Evolutionary conservation across 2,888 invertebrate genomes (phyloP).

Genomic region (Anagyrus pseudococci): DNA sequence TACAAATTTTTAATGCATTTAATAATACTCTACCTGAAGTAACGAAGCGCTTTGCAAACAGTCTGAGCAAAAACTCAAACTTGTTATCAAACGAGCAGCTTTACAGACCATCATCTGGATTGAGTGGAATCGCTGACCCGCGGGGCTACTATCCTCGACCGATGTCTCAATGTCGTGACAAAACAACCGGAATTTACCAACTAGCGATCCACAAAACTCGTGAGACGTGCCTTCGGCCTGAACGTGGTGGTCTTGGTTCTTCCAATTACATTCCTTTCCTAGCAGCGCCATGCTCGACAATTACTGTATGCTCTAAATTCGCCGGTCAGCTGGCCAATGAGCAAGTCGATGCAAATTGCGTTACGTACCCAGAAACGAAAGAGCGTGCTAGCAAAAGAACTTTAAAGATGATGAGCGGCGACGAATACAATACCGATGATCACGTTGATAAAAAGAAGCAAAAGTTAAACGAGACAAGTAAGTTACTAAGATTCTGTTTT

Average conservation of each 20-base stretch:
- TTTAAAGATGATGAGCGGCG: constrained; percentile 42
- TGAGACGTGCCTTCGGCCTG: constrained; percentile 51
- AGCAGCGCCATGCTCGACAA: constrained; percentile 52
- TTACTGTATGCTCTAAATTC: constrained; percentile 37
- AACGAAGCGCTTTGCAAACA: constrained; percentile 48
- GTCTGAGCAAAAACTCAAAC: constrained; percentile 1
- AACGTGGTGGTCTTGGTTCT: constrained; percentile 29
- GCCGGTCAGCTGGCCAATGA: constrained; percentile 33
- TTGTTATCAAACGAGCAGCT: not conserved
- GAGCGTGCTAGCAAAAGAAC: constrained; percentile 46
- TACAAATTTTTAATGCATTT: constrained; percentile 51
- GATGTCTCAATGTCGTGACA: constrained; percentile 52
- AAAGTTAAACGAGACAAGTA: constrained; percentile 24
- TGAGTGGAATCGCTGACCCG: not conserved
- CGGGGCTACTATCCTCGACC: constrained; percentile 47
- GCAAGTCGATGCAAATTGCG: constrained; percentile 42
- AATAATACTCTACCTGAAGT: constrained; percentile 54
- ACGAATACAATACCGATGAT: constrained; percentile 23
- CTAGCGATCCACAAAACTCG: constrained; percentile 50
- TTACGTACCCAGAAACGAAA: constrained; percentile 47
- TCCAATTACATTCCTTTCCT: constrained; percentile 52
- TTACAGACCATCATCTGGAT: not conserved
- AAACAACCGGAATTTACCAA: constrained; percentile 47
- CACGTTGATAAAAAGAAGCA: constrained; percentile 39
- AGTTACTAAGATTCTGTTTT: constrained; percentile 3